These are phyloP conservation scores for Porites rus DNA, from an alignment of 92 coral and sea anemone species.

Conservation along the genomic window DNA sequence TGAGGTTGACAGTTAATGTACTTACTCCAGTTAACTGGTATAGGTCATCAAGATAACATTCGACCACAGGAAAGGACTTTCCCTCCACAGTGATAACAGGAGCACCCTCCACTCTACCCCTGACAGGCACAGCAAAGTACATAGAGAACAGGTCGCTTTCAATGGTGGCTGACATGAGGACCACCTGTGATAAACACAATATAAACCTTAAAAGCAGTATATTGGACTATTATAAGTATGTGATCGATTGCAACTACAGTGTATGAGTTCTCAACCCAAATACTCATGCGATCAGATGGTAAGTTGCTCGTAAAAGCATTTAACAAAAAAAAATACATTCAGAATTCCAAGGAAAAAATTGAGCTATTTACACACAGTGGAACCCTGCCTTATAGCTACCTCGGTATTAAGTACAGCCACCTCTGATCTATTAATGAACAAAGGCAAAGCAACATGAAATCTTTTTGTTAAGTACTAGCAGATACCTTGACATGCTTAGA, in stretches of 20 bases:
- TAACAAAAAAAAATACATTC: no score
- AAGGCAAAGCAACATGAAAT: not conserved
- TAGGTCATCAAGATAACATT: constrained; percentile 82
- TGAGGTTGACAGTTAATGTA: not conserved
- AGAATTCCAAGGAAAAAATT: no score
- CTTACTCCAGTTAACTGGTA: constrained; percentile 45
- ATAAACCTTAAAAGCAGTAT: no score
- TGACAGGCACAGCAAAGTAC: constrained; percentile 92
- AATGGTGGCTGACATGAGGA: constrained; percentile 96
- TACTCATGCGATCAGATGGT: no score
- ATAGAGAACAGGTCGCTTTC: constrained; percentile 97
- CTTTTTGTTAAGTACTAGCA: not conserved
- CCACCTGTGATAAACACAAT: constrained; percentile 54
- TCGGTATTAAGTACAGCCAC: no score
- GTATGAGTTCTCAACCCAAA: no score
- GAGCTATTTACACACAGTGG: no score
- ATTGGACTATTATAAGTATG: no score
- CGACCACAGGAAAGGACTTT: constrained; percentile 82
- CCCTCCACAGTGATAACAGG: constrained; percentile 96
- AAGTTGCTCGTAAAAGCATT: no score
- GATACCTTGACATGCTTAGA: constrained; percentile 97
- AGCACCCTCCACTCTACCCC: constrained; percentile 94
- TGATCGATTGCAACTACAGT: no score
- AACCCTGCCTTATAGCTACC: no score
- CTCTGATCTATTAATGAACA: no score